Base-by-base conservation (phyloP, 2,797 vertebrate species). In the Phylloscopus collybita region DNA sequence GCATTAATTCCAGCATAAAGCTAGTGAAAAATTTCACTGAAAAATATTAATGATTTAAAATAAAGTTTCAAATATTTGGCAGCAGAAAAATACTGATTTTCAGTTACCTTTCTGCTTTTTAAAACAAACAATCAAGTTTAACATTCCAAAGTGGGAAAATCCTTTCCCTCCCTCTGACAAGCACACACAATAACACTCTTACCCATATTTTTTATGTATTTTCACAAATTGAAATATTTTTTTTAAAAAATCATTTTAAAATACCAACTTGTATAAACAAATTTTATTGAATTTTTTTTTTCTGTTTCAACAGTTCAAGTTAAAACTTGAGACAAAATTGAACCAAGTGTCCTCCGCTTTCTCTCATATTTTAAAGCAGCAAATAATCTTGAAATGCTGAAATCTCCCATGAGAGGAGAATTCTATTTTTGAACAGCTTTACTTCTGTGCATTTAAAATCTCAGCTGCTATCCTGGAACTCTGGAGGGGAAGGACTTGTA, bases 341-440 rank as follows among this genome's bases (percentile, higher is more conserved):
- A 73, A 45, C 11, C 5, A 88, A 88, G 15, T 51, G 9, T 13
- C 25, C 59, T 86, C 40, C 72, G 21, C 61, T 89, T 89, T 74
- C 64, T 69, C 7, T 70, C 49, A 62, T 9, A n/a, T 40, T 91
- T 93, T 64, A 82, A 89, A 89, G n/a, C n/a, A 78, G 30, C 70
- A 91, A 80, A 36, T 51, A 78, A 69, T 88, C 90, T 45, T 53
- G 32, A 88, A 86, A 80, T 81, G 59, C 45, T 90, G 66, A 81
- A 84, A 88, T 80, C 23, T 90, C 54, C 36, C 62, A 88, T 26
- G 29, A 70, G 72, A 93, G 40, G 5, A 94, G 83, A 93, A 75
- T 42, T 76, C 26, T 71, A 10, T 61, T 94, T 94, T 83, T 93
- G 70, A 95, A 96, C 72, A 88, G 79, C 92, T 96, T 92, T 91